Conservation (phyloP, 1,140 invertebrate species). For the Neodiprion pinetum region DNA sequence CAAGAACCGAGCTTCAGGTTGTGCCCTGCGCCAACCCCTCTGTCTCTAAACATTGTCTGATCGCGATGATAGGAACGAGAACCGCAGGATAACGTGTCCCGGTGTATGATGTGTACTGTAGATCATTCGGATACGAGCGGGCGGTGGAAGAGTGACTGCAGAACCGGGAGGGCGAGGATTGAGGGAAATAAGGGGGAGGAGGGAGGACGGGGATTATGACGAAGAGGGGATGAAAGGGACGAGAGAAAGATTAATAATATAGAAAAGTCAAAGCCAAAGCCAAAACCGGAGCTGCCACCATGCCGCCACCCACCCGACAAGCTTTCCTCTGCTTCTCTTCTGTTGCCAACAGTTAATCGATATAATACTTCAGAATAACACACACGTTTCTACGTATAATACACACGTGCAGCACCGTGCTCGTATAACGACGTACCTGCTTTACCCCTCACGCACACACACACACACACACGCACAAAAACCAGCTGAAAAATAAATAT, state of each 20-base stretch:
- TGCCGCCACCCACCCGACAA: constrained; percentile 31
- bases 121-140: neutral
- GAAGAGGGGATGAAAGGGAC: constrained; percentile 23
- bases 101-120: too few species aligned
- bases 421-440: constrained; percentile 5
- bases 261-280: constrained; percentile 56
- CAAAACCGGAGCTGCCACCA: constrained; percentile 1
- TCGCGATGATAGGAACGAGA: too few species aligned
- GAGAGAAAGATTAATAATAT: constrained; percentile 61
- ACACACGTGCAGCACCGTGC: neutral
- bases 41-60: too few species aligned
- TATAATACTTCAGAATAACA: constrained; percentile 59
- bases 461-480: neutral
- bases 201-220: constrained; percentile 22
- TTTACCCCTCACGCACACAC: neutral
- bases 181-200: constrained; percentile 17
- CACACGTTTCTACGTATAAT: constrained; percentile 28
- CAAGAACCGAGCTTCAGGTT: too few species aligned
- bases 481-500: neutral
- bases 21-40: too few species aligned
- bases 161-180: constrained; percentile 22
- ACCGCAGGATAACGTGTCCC: too few species aligned
- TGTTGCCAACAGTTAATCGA: constrained; percentile 63
- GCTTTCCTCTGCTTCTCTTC: constrained; percentile 53
- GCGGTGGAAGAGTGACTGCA: constrained; percentile 10